Evolutionary conservation across 2,888 invertebrate genomes (phyloP), one percentile per base, ranked within the genome.

Genomic region (Agrochola circellaris): DNA sequence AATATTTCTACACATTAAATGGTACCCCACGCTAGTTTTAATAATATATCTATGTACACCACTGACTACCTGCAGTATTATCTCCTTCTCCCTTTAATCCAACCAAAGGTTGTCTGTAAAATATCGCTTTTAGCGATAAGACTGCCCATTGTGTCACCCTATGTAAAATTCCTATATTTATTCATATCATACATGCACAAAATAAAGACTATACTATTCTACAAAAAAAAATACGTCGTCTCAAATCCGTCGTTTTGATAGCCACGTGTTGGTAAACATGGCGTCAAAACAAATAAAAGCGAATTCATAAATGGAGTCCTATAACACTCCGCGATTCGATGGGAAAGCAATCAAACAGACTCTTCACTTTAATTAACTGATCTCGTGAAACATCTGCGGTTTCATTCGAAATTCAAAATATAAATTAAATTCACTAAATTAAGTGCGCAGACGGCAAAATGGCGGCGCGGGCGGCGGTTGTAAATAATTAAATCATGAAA

Each of bases 321-420:
- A 34, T 56, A 73, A 42, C 48, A 58, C 60, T 68, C 75, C 51
- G 2, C 51, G 15, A 34, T 77, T 76, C 79, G 81, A 84, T 87
- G 54, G 81, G 48, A 83, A 85, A 79, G 68, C 82, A 84, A 89
- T 88, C 82, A 89, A 68, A 83, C 85, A 87, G 82, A 78, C 89
- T 87, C 88, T 87, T 86, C 89, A 87, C 86, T 91, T 94, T 93
- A 93, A 94, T 94, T 94, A 92, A 88, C 88, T 87, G 87, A 86
- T 85, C 86, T 83, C 87, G 77, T 81, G 78, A 87, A 92, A 91
- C 95, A 94, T 91, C 94, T 95, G 94, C 88, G 94, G 90, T 91
- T 84, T 82, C 84, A 75, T 77, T 79, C 73, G 70, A 74, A 88
- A 88, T 81, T 83, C 76, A 75, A 89, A 85, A 89, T 82, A 90